These are phyloP conservation scores for Steinernema khuongi DNA, from an alignment of 1,140 invertebrate genomes.

Conservation along the genomic window DNA sequence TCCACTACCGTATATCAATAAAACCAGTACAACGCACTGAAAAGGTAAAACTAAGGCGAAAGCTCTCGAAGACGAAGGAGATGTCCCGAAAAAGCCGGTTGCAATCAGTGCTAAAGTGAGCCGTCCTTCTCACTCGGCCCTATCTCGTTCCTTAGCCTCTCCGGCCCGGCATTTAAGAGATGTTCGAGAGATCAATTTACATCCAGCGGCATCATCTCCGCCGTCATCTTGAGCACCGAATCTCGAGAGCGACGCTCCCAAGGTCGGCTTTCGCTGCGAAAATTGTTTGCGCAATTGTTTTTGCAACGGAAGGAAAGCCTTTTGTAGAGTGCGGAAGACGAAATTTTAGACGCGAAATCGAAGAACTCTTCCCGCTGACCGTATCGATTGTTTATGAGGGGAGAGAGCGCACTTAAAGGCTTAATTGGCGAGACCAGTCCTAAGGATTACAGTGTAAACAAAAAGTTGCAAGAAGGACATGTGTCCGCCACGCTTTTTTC, in stretches of 20 bases:
- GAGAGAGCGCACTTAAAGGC: too few relatives aligned
- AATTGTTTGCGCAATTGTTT: not conserved
- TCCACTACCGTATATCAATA: too few relatives aligned
- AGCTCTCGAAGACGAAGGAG: not conserved
- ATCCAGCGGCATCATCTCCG: not conserved
- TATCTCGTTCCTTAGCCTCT: not conserved
- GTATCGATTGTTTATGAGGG: too few relatives aligned
- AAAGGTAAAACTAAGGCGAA: too few relatives aligned
- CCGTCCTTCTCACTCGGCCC: not conserved
- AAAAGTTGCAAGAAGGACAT: too few relatives aligned
- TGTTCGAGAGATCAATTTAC: slow-evolving; percentile 15
- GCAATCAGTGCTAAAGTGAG: not conserved
- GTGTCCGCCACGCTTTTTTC: too few relatives aligned
- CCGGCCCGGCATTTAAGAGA: slow-evolving; percentile 1
- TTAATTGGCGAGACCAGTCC: too few relatives aligned
- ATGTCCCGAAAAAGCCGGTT: not conserved
- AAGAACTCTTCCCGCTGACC: not conserved
- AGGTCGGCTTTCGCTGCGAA: not conserved
- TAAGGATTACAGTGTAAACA: too few relatives aligned
- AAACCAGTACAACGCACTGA: too few relatives aligned
- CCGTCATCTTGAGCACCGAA: not conserved
- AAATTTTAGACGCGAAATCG: not conserved
- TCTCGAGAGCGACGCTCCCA: not conserved
- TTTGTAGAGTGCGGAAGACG: not conserved
- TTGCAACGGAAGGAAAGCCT: not conserved